phyloP scores from a whole-genome alignment of 2,888 invertebrate genomes.

The Thereva unica region DNA sequence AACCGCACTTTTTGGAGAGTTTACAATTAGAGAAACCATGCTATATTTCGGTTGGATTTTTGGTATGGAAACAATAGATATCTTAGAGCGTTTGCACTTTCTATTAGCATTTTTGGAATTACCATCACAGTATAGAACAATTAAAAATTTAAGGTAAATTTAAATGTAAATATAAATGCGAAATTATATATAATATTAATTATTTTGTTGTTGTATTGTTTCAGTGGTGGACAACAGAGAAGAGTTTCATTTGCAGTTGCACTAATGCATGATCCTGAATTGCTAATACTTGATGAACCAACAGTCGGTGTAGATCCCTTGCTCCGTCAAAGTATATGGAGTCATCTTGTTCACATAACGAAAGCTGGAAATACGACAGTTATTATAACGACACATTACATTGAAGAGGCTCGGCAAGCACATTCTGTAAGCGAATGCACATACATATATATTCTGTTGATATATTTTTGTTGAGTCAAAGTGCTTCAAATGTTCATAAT shows the following conservation, averaged over 20 bases:
- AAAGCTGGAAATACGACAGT: constrained; percentile 90
- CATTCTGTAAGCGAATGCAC: constrained; percentile 70
- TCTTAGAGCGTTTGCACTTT: constrained; percentile 80
- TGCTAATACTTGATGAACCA: constrained; percentile 89
- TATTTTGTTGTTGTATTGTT: too few species aligned
- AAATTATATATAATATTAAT: not conserved
- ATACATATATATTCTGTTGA: too few species aligned
- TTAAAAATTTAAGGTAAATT: constrained; percentile 72
- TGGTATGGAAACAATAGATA: constrained; percentile 84
- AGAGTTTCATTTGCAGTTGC: constrained; percentile 91
- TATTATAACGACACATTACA: constrained; percentile 91
- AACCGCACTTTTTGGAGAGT: constrained; percentile 88
- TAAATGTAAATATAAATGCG: not conserved
- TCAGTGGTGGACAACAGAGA: constrained; percentile 87
- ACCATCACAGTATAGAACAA: constrained; percentile 80
- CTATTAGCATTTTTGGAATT: constrained; percentile 87
- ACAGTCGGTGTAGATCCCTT: constrained; percentile 92
- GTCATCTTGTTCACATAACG: constrained; percentile 87
- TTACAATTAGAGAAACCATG: constrained; percentile 93
- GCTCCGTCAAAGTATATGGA: constrained; percentile 91
- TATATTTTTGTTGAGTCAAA: too few species aligned
- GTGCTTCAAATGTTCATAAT: too few species aligned
- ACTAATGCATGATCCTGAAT: constrained; percentile 88
- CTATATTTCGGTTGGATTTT: constrained; percentile 96
- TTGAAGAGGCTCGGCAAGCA: constrained; percentile 91